Percentiles rank a stretch among this genome's conserved stretches.
These are phyloP conservation scores for Rotaria macrura DNA, from an alignment of 2,888 invertebrate species.

Conservation along the genomic window DNA sequence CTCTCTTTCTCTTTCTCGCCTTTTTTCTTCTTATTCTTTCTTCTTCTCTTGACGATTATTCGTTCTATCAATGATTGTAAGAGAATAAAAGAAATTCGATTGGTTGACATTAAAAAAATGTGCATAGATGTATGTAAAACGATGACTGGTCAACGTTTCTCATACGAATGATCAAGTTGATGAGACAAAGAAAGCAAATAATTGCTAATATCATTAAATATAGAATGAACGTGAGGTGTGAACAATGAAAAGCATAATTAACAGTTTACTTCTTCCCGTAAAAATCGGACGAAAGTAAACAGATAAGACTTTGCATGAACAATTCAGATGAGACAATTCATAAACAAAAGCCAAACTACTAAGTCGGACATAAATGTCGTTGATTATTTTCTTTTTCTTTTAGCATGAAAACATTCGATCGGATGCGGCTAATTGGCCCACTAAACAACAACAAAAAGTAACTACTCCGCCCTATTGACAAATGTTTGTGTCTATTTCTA, in stretches of 20 bases:
- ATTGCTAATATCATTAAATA: conserved; percentile 21
- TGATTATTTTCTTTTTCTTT: neutral
- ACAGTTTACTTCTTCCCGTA: neutral
- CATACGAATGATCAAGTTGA: neutral
- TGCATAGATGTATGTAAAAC: neutral
- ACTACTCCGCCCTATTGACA: neutral
- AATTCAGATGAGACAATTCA: neutral
- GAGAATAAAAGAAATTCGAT: neutral
- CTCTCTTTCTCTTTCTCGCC: neutral
- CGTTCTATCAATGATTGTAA: neutral
- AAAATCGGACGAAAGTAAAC: neutral
- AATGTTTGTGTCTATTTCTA: neutral
- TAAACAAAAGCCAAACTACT: neutral
- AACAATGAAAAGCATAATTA: neutral
- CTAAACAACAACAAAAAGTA: neutral
- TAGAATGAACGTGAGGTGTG: conserved; percentile 19
- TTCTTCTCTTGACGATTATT: neutral
- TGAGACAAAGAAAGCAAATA: neutral
- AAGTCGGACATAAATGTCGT: conserved; percentile 1
- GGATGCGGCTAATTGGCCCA: neutral
- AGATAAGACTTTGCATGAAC: neutral
- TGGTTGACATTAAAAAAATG: neutral
- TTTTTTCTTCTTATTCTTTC: neutral
- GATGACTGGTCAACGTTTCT: neutral
- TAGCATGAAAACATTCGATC: neutral